These are phyloP conservation scores for Helicolenus hilgendorfi DNA, from an alignment of 2,797 vertebrate genomes.

Conservation along the genomic window DNA sequence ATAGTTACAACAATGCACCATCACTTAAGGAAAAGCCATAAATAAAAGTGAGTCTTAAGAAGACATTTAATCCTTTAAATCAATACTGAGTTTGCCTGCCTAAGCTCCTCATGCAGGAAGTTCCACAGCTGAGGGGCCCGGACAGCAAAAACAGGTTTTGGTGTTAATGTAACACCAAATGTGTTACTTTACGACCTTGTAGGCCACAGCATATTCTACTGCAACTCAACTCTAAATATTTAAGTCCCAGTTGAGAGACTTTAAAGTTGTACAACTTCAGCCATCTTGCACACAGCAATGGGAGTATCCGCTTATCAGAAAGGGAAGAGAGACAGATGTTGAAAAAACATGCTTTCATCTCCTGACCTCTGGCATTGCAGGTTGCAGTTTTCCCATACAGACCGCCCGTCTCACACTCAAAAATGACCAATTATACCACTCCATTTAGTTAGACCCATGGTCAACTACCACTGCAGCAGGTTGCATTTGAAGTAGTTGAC, in stretches of 20 bases:
- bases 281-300: no score
- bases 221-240: neutral
- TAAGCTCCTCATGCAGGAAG: no score
- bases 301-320: neutral
- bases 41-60: no score
- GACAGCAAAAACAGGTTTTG: neutral
- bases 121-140: no score
- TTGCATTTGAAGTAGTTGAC: neutral
- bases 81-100: no score
- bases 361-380: neutral
- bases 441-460: neutral
- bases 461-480: neutral
- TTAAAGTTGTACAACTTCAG: neutral
- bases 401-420: neutral
- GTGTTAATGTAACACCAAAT: neutral
- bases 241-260: neutral
- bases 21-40: no score
- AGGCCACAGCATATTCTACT: neutral
- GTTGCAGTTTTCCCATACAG: neutral
- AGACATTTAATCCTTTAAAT: no score
- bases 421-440: neutral
- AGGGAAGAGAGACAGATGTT: neutral
- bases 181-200: neutral
- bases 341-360: constrained; percentile 13
- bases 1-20: no score